phyloP scores from a whole-genome alignment of 2,113 vertebrate species.

The Pollachius pollachius region DNA sequence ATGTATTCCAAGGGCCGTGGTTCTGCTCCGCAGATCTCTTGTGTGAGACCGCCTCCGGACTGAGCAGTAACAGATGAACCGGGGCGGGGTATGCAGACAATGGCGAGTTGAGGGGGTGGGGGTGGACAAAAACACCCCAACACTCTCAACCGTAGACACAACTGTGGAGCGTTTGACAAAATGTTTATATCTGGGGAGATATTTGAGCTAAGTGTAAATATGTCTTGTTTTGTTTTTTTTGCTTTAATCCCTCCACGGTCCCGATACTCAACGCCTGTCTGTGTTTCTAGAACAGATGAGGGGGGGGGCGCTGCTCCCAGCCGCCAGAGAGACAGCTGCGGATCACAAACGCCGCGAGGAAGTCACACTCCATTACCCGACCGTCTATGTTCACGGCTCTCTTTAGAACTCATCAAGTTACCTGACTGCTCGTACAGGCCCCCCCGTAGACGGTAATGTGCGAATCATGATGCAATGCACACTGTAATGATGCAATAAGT shows the following conservation, averaged over 20 bases:
- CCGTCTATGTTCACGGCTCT: slow-evolving; percentile 40
- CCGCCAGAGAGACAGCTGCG: slow-evolving; percentile 49
- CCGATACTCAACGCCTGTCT: slow-evolving; percentile 15
- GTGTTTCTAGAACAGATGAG: slow-evolving; percentile 33
- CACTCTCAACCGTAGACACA: background rate
- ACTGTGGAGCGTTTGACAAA: background rate
- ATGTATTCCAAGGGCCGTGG: too few species aligned
- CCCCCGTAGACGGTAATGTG: background rate
- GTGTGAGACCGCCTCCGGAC: too few species aligned
- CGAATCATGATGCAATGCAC: too few species aligned
- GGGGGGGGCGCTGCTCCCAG: slow-evolving; percentile 37
- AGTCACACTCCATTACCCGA: slow-evolving; percentile 66
- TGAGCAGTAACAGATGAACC: background rate
- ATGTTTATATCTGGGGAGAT: background rate
- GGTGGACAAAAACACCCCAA: slow-evolving; percentile 7
- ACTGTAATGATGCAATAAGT: too few species aligned
- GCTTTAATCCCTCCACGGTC: background rate
- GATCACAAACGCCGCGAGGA: slow-evolving; percentile 50
- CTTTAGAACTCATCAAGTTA: slow-evolving; percentile 39
- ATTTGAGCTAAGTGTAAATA: slow-evolving; percentile 8
- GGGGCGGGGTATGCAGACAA: background rate
- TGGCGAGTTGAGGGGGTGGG: background rate
- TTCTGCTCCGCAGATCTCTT: too few species aligned
- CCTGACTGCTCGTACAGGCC: slow-evolving; percentile 24
- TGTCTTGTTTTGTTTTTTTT: background rate